These are phyloP conservation scores for Zaprionus ghesquierei DNA, from an alignment of 1,140 invertebrate species.

Conservation along the genomic window DNA sequence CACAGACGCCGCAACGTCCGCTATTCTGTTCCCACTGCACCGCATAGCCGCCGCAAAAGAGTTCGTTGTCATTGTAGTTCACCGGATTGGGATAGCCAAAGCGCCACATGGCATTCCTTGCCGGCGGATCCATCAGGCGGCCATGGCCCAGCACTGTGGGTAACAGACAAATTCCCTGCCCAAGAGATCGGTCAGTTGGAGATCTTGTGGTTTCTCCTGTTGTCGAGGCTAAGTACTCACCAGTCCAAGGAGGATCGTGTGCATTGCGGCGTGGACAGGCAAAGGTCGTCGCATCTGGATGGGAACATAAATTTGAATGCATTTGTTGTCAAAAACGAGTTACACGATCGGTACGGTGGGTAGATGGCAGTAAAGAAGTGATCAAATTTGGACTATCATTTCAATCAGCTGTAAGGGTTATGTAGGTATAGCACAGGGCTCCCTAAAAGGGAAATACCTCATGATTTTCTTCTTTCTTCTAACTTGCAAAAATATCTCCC, in stretches of 20 bases:
- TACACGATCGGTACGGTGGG: conserved; percentile 29
- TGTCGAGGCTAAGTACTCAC: conserved; percentile 34
- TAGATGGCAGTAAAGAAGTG: not conserved
- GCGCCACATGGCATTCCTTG: conserved; percentile 96
- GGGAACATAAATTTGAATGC: conserved; percentile 43
- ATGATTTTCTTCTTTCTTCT: not conserved
- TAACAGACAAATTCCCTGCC: conserved; percentile 10
- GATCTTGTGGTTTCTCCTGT: not conserved
- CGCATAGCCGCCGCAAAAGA: conserved; percentile 91
- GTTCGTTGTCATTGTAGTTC: conserved; percentile 96
- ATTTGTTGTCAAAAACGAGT: conserved; percentile 46
- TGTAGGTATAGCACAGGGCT: too few relatives aligned
- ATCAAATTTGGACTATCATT: not conserved
- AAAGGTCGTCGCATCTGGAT: conserved; percentile 27
- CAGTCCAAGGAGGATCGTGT: conserved; percentile 39
- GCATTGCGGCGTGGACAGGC: conserved; percentile 25
- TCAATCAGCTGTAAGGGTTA: too few relatives aligned
- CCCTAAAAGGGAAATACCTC: not conserved
- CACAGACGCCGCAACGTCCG: conserved; percentile 94
- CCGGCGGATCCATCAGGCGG: conserved; percentile 93
- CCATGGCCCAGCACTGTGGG: conserved; percentile 87
- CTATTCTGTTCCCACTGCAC: conserved; percentile 93
- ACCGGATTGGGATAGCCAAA: conserved; percentile 96
- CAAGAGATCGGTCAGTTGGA: not conserved
- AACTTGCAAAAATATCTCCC: not conserved